Conservation (phyloP, 2,113 vertebrate genomes). For the Tenrec ecaudatus region DNA sequence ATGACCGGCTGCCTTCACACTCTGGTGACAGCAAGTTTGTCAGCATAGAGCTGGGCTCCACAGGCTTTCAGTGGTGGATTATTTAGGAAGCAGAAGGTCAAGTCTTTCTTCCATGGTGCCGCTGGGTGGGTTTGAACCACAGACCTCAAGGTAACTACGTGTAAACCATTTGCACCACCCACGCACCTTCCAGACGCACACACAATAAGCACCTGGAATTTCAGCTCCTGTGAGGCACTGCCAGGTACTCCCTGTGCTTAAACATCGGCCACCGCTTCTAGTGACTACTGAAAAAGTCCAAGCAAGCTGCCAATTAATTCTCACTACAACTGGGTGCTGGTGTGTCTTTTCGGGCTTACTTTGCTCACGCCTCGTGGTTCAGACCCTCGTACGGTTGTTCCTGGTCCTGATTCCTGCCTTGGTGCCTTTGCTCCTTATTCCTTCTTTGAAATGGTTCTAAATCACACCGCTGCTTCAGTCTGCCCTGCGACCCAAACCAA, state of each 20-base stretch:
- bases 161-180: neutral
- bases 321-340: neutral
- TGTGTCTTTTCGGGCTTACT: neutral
- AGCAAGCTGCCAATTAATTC: neutral
- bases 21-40: neutral
- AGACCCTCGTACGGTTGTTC: neutral
- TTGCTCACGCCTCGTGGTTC: accelerated
- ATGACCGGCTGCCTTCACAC: neutral
- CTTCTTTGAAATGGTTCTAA: neutral
- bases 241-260: neutral
- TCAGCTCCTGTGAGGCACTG: neutral
- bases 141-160: neutral
- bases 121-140: neutral
- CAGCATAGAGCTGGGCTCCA: neutral
- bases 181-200: neutral
- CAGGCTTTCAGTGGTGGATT: neutral
- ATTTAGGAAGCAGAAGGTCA: neutral
- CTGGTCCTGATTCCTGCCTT: neutral
- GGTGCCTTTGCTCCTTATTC: neutral
- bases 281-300: neutral
- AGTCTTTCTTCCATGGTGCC: neutral
- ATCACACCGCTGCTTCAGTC: neutral
- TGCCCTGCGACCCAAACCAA: neutral
- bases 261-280: neutral
- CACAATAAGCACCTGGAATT: neutral